A percentile compares a stretch with the other conserved stretches of the same genome.
Conservation (phyloP, 1,140 invertebrate species). For the Centruroides sculpturatus region DNA sequence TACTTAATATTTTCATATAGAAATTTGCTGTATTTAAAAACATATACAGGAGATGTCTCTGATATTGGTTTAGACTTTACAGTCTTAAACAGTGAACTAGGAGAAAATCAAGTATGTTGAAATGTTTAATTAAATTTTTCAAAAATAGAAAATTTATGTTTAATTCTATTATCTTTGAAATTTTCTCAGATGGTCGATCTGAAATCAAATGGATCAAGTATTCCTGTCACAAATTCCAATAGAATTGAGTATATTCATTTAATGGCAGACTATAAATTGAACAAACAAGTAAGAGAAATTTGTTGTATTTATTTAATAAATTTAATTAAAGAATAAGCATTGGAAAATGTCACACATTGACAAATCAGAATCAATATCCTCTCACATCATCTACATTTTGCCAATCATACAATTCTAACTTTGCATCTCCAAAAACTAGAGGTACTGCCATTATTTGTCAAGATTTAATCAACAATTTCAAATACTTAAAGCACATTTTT, state of each 20-base stretch:
- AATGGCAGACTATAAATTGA: conserved; percentile 90
- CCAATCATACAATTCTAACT: too few relatives aligned
- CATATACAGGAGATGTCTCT: conserved; percentile 35
- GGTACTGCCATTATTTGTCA: too few relatives aligned
- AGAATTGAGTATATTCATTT: conserved; percentile 92
- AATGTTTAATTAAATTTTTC: too few relatives aligned
- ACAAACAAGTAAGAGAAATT: conserved; percentile 45
- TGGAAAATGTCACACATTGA: too few relatives aligned
- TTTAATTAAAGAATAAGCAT: too few relatives aligned
- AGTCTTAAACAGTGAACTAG: conserved; percentile 72
- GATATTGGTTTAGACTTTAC: conserved; percentile 75
- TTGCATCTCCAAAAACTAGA: too few relatives aligned
- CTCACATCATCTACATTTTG: too few relatives aligned
- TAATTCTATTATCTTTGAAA: too few relatives aligned
- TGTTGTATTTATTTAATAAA: neutral
- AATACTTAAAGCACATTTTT: too few relatives aligned
- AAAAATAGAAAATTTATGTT: too few relatives aligned
- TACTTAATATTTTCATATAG: conserved; percentile 23
- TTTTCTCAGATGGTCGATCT: conserved; percentile 42
- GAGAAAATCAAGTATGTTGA: conserved; percentile 54
- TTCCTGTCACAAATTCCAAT: conserved; percentile 78
- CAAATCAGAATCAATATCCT: too few relatives aligned
- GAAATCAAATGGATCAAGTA: conserved; percentile 74
- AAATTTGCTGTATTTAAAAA: conserved; percentile 72
- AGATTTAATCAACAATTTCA: too few relatives aligned